A percentile compares a stretch with the other conserved stretches of the same genome.
These are phyloP conservation scores for Gambusia affinis DNA, from an alignment of 2,113 vertebrate species.

Conservation along the genomic window DNA sequence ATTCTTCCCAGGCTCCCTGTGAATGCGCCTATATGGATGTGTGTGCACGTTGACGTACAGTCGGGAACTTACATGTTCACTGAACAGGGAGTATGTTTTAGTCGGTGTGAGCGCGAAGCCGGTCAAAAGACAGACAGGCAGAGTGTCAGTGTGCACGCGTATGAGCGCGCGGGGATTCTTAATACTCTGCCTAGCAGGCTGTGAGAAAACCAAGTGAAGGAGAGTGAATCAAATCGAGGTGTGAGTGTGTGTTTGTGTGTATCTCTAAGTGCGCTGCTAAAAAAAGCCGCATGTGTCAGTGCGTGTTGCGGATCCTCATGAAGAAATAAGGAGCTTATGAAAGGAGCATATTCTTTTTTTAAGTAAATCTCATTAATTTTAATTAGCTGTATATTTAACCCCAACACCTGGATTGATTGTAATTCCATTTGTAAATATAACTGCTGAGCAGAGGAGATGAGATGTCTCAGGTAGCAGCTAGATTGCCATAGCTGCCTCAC, in stretches of 20 bases:
- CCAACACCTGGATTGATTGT: constrained; percentile 67
- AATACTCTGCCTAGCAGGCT: constrained; percentile 49
- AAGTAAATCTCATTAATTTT: constrained; percentile 80
- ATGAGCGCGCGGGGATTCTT: constrained; percentile 14
- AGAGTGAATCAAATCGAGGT: constrained; percentile 57
- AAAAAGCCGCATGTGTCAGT: constrained; percentile 18
- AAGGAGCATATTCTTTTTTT: constrained; percentile 72
- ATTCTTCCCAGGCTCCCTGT: not conserved
- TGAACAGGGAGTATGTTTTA: constrained; percentile 43
- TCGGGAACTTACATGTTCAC: constrained; percentile 31
- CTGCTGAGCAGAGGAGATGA: constrained; percentile 50
- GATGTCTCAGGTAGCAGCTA: constrained; percentile 54
- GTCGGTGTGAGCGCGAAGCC: constrained; percentile 33
- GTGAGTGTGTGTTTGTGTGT: constrained; percentile 15
- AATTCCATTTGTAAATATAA: constrained; percentile 51
- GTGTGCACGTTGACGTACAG: constrained; percentile 13
- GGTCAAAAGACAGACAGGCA: constrained; percentile 28
- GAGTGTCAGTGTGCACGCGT: constrained; percentile 25
- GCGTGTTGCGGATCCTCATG: constrained; percentile 53
- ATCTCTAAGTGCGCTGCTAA: not conserved
- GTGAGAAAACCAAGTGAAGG: constrained; percentile 47
- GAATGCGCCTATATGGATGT: not conserved
- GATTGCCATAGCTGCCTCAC: constrained; percentile 14
- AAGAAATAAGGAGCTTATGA: constrained; percentile 73
- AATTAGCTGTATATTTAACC: constrained; percentile 78